Conservation (phyloP, 2,888 invertebrate genomes). For the Rhingia campestris region DNA sequence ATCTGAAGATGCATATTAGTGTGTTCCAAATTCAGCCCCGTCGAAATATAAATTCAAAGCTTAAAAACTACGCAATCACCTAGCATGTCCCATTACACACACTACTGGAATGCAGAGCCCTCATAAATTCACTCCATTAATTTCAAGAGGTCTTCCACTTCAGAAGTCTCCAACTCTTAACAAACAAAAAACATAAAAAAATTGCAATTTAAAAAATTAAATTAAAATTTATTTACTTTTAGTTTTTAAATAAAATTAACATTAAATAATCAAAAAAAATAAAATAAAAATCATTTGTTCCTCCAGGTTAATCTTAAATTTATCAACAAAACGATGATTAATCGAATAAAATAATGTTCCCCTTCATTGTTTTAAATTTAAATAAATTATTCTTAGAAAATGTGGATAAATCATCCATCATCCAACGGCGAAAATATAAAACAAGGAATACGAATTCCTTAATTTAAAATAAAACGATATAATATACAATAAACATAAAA, state of each 20-base stretch:
- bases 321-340: slow-evolving; percentile 44
- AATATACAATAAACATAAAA: slow-evolving; percentile 33
- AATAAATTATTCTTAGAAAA: slow-evolving; percentile 41
- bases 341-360: slow-evolving; percentile 16
- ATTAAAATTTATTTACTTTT: slow-evolving; percentile 61
- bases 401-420: slow-evolving; percentile 20
- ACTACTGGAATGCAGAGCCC: no score
- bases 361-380: slow-evolving; percentile 36
- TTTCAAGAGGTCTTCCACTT: no score
- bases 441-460: slow-evolving; percentile 14
- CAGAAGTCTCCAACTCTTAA: neutral
- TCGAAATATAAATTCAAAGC: no score
- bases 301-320: slow-evolving; percentile 56
- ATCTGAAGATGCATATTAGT: no score
- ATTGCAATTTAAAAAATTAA: slow-evolving; percentile 40
- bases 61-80: no score
- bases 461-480: slow-evolving; percentile 12
- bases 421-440: slow-evolving; percentile 13
- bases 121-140: no score
- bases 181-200: slow-evolving; percentile 11
- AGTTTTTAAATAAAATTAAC: slow-evolving; percentile 58
- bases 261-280: slow-evolving; percentile 53
- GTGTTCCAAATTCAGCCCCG: no score
- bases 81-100: no score
- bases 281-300: slow-evolving; percentile 46